Conservation (phyloP, 2,797 vertebrate species). For the Neomorphus geoffroyi region DNA sequence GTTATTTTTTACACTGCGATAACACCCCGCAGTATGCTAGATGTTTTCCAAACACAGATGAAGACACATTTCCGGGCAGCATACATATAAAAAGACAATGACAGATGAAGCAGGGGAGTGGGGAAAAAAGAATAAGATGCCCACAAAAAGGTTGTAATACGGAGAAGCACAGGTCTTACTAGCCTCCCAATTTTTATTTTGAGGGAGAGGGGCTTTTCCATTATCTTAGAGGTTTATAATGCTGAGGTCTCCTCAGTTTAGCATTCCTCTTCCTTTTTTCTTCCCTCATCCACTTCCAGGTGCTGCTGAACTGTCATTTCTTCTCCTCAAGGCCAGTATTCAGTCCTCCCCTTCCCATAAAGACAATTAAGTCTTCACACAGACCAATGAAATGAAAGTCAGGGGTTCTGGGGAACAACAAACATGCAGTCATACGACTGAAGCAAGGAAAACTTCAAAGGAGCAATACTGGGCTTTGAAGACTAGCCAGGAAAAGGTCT, state of each 20-base stretch:
- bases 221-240: background rate
- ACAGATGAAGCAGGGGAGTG: conserved; percentile 58
- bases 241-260: background rate
- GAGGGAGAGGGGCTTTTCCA: background rate
- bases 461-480: background rate
- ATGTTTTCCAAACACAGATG: conserved; percentile 68
- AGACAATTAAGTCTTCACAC: background rate
- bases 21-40: conserved; percentile 66
- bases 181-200: background rate
- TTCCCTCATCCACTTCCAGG: background rate
- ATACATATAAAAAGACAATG: conserved; percentile 62
- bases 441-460: background rate
- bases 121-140: background rate
- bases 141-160: background rate
- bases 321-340: background rate
- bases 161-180: background rate
- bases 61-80: conserved; percentile 57
- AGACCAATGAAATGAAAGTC: background rate
- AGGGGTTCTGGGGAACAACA: background rate
- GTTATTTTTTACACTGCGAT: conserved; percentile 67
- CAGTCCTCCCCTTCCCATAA: background rate
- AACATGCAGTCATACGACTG: fast-evolving
- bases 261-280: background rate
- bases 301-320: background rate
- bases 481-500: background rate